These are phyloP conservation scores for Clanis bilineata DNA, from an alignment of 2,888 invertebrate species.

Conservation along the genomic window DNA sequence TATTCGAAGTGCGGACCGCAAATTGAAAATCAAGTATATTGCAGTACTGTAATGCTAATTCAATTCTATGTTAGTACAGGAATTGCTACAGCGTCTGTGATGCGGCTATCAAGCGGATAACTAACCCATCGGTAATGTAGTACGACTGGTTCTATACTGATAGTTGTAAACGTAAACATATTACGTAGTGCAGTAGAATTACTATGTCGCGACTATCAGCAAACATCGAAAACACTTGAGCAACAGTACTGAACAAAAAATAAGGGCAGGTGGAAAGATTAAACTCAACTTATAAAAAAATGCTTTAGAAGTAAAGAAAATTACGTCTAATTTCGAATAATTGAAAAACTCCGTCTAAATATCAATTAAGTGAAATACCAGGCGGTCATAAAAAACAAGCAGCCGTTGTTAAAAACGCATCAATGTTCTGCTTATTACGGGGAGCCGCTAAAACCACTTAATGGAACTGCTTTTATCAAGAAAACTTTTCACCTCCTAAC, in stretches of 20 bases:
- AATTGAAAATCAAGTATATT: background rate
- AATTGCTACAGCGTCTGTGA: background rate
- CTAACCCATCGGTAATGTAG: background rate
- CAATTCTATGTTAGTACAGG: background rate
- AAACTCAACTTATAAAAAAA: background rate
- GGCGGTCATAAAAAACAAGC: slow-evolving; percentile 41
- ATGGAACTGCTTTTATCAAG: slow-evolving; percentile 38
- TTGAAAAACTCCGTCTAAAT: slow-evolving; percentile 12
- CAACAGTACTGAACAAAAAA: no score
- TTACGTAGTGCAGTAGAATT: no score
- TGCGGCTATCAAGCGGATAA: background rate
- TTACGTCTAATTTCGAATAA: slow-evolving; percentile 5
- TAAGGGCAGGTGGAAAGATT: no score
- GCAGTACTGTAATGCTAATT: background rate
- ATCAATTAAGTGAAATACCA: slow-evolving; percentile 37
- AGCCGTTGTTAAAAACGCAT: slow-evolving; percentile 61
- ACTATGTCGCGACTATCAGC: no score
- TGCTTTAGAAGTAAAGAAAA: background rate
- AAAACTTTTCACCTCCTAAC: slow-evolving; percentile 41
- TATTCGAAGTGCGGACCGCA: background rate
- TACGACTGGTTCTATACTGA: background rate
- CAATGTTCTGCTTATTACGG: slow-evolving; percentile 36
- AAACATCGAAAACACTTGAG: no score
- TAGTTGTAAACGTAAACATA: background rate
- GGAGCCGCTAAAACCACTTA: slow-evolving; percentile 32